These are phyloP conservation scores for Drosophila incognita DNA, from an alignment of 2,888 invertebrate species.

Conservation along the genomic window DNA sequence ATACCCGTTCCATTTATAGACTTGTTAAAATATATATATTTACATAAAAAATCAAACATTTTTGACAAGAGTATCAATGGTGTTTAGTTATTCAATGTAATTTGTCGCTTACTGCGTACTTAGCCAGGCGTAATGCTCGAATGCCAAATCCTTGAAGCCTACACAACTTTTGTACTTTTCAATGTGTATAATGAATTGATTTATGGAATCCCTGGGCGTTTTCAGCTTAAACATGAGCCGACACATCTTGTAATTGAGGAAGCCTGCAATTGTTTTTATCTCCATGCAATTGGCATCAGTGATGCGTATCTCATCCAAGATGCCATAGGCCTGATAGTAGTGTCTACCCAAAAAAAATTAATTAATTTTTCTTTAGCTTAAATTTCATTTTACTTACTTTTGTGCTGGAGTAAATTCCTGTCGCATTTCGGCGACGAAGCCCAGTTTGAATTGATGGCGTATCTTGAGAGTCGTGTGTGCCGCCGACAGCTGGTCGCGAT, in stretches of 20 bases:
- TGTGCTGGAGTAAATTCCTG: slow-evolving; percentile 95
- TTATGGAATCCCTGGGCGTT: slow-evolving; percentile 96
- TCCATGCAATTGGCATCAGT: slow-evolving; percentile 96
- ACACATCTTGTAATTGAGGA: slow-evolving; percentile 98
- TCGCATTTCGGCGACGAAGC: slow-evolving; percentile 96
- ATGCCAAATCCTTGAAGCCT: slow-evolving; percentile 93
- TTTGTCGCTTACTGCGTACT: slow-evolving; percentile 91
- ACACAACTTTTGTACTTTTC: slow-evolving; percentile 93
- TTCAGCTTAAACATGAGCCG: slow-evolving; percentile 94
- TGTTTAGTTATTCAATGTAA: not conserved
- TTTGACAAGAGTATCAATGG: not conserved
- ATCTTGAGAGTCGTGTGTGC: slow-evolving; percentile 96
- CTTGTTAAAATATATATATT: no score
- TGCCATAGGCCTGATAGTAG: slow-evolving; percentile 95
- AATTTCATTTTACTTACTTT: slow-evolving; percentile 86
- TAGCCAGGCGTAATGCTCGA: slow-evolving; percentile 98
- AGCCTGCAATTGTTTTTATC: slow-evolving; percentile 96
- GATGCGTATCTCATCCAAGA: slow-evolving; percentile 94
- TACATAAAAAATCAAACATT: not conserved
- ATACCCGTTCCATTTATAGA: not conserved
- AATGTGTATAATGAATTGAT: slow-evolving; percentile 96
- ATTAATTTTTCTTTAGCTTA: slow-evolving; percentile 16
- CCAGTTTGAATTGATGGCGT: slow-evolving; percentile 98
- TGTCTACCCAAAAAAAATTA: slow-evolving; percentile 86
- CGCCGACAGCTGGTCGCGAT: slow-evolving; percentile 95